Conservation (phyloP, 2,113 vertebrate species). For the Microcebus jonahi region DNA sequence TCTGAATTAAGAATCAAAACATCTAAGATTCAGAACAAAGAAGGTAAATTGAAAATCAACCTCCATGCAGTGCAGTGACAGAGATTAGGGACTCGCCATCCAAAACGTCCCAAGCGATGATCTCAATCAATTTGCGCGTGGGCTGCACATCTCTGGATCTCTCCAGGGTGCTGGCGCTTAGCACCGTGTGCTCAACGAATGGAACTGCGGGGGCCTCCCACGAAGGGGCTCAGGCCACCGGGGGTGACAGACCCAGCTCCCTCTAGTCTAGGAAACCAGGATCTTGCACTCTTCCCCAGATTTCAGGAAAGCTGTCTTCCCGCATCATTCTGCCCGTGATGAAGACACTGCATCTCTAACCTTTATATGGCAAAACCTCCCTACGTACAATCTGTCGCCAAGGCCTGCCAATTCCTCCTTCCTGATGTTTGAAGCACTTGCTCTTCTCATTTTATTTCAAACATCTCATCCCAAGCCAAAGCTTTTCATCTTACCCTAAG, state of each 20-base stretch:
- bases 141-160: not conserved
- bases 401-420: slow-evolving; percentile 30
- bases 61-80: not conserved
- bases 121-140: not conserved
- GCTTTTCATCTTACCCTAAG: not conserved
- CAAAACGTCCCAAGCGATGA: not conserved
- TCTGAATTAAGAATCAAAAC: slow-evolving; percentile 64
- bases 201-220: not conserved
- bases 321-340: not conserved
- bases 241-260: not conserved
- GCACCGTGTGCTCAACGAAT: not conserved
- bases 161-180: fast-evolving
- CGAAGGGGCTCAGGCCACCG: not conserved
- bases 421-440: not conserved
- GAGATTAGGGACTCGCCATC: not conserved
- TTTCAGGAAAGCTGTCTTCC: not conserved
- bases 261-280: not conserved
- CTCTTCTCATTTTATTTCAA: slow-evolving; percentile 6
- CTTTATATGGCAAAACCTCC: not conserved
- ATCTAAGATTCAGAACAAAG: slow-evolving; percentile 50
- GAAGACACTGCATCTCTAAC: not conserved
- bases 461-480: not conserved
- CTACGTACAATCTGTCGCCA: not conserved
- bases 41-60: slow-evolving; percentile 60
- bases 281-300: not conserved